These are phyloP conservation scores for Trichonephila clavipes DNA, from an alignment of 1,140 invertebrate genomes.

Conservation along the genomic window DNA sequence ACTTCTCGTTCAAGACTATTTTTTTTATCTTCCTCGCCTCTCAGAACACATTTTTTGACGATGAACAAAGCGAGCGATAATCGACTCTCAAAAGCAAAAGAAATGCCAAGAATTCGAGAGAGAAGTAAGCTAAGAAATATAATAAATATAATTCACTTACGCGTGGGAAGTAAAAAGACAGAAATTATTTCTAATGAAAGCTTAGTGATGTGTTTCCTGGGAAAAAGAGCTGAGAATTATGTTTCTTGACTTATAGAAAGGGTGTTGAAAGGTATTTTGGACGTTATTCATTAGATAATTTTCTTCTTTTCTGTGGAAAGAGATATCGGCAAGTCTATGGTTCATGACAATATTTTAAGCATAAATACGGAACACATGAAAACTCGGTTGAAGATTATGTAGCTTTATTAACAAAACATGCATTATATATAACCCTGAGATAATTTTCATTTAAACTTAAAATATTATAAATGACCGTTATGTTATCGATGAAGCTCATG, in stretches of 20 bases:
- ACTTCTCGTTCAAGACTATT: neutral
- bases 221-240: neutral
- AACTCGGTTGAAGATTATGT: too few species aligned
- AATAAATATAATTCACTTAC: constrained; percentile 37
- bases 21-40: neutral
- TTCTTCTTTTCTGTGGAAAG: neutral
- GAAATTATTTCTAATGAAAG: constrained; percentile 32
- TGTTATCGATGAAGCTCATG: too few species aligned
- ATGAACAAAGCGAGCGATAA: constrained; percentile 31
- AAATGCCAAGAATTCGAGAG: constrained; percentile 30
- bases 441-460: too few species aligned
- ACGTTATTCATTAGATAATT: neutral
- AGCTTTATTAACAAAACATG: too few species aligned
- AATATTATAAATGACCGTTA: too few species aligned
- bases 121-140: constrained; percentile 26
- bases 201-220: constrained; percentile 9
- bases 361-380: too few species aligned
- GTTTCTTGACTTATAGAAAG: too few species aligned
- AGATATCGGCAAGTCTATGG: neutral
- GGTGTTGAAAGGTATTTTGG: neutral
- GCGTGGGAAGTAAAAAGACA: constrained; percentile 32
- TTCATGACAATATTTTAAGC: neutral
- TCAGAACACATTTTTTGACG: constrained; percentile 31
- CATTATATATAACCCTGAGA: too few species aligned
- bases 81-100: constrained; percentile 35